phyloP scores from a whole-genome alignment of 1,140 invertebrate species.

The Littorina saxatilis region DNA sequence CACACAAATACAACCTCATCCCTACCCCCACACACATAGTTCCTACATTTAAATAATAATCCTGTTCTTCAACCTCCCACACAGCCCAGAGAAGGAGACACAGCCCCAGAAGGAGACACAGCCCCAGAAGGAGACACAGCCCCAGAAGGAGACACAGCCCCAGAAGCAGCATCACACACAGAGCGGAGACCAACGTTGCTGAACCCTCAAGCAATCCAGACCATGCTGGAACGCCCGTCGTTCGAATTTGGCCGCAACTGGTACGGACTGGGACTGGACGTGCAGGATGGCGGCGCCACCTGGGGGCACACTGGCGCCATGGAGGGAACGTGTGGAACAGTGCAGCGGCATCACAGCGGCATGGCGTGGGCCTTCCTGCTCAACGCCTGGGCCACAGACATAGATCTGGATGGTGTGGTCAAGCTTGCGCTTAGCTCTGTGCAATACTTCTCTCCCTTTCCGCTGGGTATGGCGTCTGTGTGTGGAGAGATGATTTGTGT shows the following conservation, averaged over 20 bases:
- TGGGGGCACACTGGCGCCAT: constrained; percentile 72
- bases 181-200: not conserved
- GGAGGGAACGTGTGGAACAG: constrained; percentile 68
- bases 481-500: constrained; percentile 28
- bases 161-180: too few relatives aligned
- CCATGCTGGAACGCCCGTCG: constrained; percentile 10
- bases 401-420: constrained; percentile 69
- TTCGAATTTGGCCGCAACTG: constrained; percentile 53
- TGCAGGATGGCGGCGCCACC: constrained; percentile 62
- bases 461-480: not conserved
- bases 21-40: too few relatives aligned
- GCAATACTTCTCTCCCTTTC: constrained; percentile 35
- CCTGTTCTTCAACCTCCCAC: too few relatives aligned
- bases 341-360: constrained; percentile 59
- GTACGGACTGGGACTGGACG: constrained; percentile 72
- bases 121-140: too few relatives aligned
- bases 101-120: too few relatives aligned
- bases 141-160: too few relatives aligned
- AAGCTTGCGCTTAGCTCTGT: constrained; percentile 63
- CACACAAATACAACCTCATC: too few relatives aligned
- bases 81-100: too few relatives aligned
- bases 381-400: constrained; percentile 68
- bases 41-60: too few relatives aligned
- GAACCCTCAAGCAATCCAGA: not conserved
- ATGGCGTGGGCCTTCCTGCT: constrained; percentile 66